Percentiles rank a stretch among this genome's conserved stretches.
phyloP scores from a whole-genome alignment of 2,888 invertebrate genomes.

The Harmothoe impar region DNA sequence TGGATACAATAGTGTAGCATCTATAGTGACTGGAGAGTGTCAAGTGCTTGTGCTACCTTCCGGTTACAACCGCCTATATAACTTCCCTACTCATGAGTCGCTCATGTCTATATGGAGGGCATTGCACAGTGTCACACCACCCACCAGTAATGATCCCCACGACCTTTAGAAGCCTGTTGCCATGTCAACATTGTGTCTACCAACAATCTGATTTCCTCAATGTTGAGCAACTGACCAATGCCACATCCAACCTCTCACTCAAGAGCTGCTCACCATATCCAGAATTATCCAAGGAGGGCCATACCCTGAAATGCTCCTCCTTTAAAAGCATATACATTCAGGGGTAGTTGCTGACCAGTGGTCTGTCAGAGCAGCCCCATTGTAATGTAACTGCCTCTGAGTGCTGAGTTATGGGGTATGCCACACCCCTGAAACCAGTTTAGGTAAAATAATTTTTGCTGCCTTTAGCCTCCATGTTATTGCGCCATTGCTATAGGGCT shows the following conservation, averaged over 20 bases:
- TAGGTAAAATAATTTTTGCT: too few relatives aligned
- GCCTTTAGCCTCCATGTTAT: too few relatives aligned
- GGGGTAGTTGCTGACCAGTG: too few relatives aligned
- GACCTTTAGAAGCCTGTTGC: background rate
- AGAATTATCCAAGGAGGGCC: too few relatives aligned
- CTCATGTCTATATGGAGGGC: background rate
- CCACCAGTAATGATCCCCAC: background rate
- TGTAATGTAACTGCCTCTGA: too few relatives aligned
- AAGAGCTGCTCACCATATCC: background rate
- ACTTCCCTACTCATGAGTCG: background rate
- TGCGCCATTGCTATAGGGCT: too few relatives aligned
- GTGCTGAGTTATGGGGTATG: too few relatives aligned
- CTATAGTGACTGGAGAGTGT: background rate
- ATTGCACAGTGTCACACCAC: background rate
- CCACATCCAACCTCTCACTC: background rate
- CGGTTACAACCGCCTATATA: background rate
- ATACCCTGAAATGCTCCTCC: too few relatives aligned
- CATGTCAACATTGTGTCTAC: conserved; percentile 12
- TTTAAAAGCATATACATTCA: too few relatives aligned
- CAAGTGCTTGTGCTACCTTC: background rate
- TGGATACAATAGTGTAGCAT: background rate
- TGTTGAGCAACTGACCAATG: background rate
- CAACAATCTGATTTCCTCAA: background rate
- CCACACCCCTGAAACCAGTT: too few relatives aligned
- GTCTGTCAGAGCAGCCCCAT: too few relatives aligned